Evolutionary conservation across 2,888 invertebrate species (phyloP).

Genomic region (Acleris laterana): DNA sequence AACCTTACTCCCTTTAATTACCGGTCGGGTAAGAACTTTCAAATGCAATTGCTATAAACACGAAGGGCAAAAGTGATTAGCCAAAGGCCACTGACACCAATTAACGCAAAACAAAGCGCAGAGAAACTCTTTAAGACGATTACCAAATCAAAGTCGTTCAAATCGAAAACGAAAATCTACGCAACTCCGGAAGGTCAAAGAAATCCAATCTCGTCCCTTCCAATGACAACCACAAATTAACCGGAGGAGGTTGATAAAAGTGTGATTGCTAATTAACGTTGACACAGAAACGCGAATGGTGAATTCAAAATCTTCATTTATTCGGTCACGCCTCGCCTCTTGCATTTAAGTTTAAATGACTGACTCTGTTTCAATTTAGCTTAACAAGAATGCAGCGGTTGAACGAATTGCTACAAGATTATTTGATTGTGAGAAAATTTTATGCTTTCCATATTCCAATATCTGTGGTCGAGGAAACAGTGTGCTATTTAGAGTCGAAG

Average conservation of each 20-base stretch:
- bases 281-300: slow-evolving; percentile 80
- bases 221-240: slow-evolving; percentile 71
- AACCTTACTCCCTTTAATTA: too few relatives aligned
- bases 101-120: slow-evolving; percentile 51
- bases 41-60: slow-evolving; percentile 20
- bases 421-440: slow-evolving; percentile 82
- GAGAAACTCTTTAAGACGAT: slow-evolving; percentile 51
- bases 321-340: slow-evolving; percentile 79
- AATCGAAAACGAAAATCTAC: slow-evolving; percentile 64
- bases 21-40: slow-evolving; percentile 2
- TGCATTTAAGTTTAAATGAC: slow-evolving; percentile 82
- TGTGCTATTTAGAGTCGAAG: slow-evolving; percentile 70
- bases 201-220: slow-evolving; percentile 72
- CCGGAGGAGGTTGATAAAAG: slow-evolving; percentile 72
- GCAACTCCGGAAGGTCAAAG: slow-evolving; percentile 64
- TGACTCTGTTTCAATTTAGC: slow-evolving; percentile 83
- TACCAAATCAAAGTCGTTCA: slow-evolving; percentile 60
- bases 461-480: slow-evolving; percentile 62
- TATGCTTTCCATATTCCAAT: slow-evolving; percentile 69
- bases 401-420: slow-evolving; percentile 82
- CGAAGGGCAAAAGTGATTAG: slow-evolving; percentile 40
- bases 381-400: slow-evolving; percentile 78
- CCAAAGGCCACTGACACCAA: slow-evolving; percentile 45
- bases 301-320: slow-evolving; percentile 82
- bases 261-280: slow-evolving; percentile 83